These are phyloP conservation scores for Grus americana DNA, from an alignment of 2,113 vertebrate species.

Conservation along the genomic window DNA sequence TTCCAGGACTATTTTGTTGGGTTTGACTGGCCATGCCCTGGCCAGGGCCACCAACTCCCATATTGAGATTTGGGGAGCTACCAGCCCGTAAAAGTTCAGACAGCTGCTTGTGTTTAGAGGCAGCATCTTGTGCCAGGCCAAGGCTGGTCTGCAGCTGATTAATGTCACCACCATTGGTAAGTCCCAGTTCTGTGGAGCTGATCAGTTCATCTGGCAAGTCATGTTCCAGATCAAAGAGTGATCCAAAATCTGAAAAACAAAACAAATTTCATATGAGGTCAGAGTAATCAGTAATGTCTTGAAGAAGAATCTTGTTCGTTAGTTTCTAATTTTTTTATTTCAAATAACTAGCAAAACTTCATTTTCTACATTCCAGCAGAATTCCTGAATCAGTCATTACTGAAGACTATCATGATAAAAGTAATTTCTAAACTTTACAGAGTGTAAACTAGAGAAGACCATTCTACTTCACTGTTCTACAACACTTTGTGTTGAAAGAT, in stretches of 20 bases:
- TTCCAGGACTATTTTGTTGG: slow-evolving; percentile 80
- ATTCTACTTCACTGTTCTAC: not conserved
- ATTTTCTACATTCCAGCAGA: not conserved
- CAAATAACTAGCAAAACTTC: not conserved
- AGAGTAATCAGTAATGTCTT: not conserved
- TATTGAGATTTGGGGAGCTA: slow-evolving; percentile 81
- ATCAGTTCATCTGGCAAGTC: slow-evolving; percentile 98
- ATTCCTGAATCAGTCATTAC: not conserved
- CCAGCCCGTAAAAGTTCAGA: slow-evolving; percentile 91
- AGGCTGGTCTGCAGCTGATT: slow-evolving; percentile 89
- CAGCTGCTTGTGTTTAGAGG: slow-evolving; percentile 97
- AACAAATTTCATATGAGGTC: not conserved
- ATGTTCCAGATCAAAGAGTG: slow-evolving; percentile 95
- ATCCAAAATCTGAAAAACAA: slow-evolving; percentile 89
- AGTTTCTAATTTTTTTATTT: not conserved
- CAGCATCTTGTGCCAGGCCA: slow-evolving; percentile 90
- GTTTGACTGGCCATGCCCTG: slow-evolving; percentile 76
- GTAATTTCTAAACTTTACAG: not conserved
- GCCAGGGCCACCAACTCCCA: slow-evolving; percentile 79
- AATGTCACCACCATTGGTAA: slow-evolving; percentile 91
- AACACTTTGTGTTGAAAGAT: not conserved
- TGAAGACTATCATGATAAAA: not conserved
- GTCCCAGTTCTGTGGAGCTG: slow-evolving; percentile 89
- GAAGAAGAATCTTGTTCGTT: not conserved
- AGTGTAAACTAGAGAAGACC: not conserved